phyloP scores from a whole-genome alignment of 1,140 invertebrate species.

The Dysdera silvatica region DNA sequence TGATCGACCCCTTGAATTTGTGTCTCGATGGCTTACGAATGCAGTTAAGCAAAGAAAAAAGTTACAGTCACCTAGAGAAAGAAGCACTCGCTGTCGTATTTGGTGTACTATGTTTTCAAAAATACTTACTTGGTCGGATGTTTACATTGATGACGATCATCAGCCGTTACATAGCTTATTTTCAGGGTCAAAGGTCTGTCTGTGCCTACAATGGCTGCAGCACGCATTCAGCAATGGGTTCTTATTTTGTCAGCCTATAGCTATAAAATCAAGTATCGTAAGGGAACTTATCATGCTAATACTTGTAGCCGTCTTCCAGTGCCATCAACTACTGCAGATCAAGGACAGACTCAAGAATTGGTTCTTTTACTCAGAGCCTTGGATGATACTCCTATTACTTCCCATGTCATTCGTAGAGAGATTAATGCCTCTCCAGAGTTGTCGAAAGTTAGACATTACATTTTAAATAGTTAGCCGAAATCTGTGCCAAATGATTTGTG shows the following conservation, averaged over 20 bases:
- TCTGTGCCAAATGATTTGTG: neutral
- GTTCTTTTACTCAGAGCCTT: neutral
- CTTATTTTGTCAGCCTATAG: constrained; percentile 38
- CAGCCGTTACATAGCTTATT: constrained; percentile 45
- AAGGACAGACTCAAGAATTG: too few species aligned
- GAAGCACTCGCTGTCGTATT: constrained; percentile 48
- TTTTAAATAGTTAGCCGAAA: constrained; percentile 29
- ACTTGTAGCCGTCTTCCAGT: constrained; percentile 35
- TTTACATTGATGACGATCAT: constrained; percentile 49
- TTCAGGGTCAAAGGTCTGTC: constrained; percentile 35
- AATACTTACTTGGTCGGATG: constrained; percentile 44
- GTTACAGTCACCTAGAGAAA: constrained; percentile 49
- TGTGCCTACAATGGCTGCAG: constrained; percentile 34
- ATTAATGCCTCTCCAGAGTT: constrained; percentile 7
- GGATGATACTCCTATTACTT: constrained; percentile 12
- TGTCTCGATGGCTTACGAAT: constrained; percentile 43
- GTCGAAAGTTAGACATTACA: constrained; percentile 22
- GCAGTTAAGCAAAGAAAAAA: constrained; percentile 46
- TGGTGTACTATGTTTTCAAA: constrained; percentile 42
- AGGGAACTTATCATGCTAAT: constrained; percentile 33
- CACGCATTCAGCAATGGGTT: constrained; percentile 42
- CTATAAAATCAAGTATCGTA: constrained; percentile 39
- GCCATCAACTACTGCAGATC: neutral
- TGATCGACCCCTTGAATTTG: constrained; percentile 46
- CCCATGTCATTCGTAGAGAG: constrained; percentile 7